Evolutionary conservation across 2,797 vertebrate species (phyloP).

Genomic region (Tapera naevia): DNA sequence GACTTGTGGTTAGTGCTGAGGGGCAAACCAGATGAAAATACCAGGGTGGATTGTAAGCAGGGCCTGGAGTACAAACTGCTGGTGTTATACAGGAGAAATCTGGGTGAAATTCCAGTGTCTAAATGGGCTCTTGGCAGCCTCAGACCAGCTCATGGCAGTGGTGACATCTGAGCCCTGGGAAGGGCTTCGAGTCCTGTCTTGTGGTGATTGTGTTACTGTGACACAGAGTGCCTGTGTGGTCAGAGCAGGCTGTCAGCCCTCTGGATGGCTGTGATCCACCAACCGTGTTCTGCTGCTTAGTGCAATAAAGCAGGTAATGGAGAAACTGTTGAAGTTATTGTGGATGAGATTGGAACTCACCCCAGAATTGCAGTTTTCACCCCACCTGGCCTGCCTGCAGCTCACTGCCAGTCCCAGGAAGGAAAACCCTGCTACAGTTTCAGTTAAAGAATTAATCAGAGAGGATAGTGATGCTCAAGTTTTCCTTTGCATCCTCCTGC

Average conservation of each 20-base stretch:
- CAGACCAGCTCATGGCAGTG: background rate
- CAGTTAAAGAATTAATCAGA: background rate
- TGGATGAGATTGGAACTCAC: background rate
- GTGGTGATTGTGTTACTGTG: background rate
- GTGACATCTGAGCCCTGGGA: background rate
- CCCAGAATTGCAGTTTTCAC: background rate
- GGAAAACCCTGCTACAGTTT: background rate
- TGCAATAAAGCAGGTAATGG: background rate
- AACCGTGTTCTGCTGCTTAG: background rate
- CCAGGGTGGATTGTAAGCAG: background rate
- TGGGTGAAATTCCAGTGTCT: background rate
- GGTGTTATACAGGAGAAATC: background rate
- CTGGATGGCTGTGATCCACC: background rate
- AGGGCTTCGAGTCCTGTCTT: background rate
- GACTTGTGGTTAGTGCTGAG: background rate
- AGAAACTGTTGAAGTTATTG: background rate
- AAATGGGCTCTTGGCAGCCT: accelerated
- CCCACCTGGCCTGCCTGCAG: background rate
- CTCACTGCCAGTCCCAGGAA: background rate
- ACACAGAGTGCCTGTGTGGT: background rate
- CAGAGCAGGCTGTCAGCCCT: background rate
- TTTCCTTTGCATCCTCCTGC: background rate
- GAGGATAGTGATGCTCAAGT: background rate
- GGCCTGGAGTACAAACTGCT: background rate
- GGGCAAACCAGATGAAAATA: background rate